These are phyloP conservation scores for Sinohyriopsis cumingii DNA, from an alignment of 2,888 invertebrate species.

Conservation along the genomic window DNA sequence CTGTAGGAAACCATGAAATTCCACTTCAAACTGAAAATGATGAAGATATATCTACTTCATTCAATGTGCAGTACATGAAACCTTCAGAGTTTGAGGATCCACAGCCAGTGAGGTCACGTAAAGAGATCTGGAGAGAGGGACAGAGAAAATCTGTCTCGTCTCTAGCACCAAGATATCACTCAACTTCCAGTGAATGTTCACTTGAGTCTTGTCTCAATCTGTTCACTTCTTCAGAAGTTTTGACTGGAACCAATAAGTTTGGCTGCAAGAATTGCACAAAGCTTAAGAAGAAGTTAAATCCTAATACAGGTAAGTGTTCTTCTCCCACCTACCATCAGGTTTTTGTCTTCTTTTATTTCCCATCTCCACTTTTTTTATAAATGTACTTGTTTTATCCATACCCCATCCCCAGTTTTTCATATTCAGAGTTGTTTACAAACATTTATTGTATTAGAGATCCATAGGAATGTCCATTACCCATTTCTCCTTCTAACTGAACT, in stretches of 20 bases:
- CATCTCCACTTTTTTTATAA: too few relatives aligned
- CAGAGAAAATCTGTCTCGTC: constrained; percentile 38
- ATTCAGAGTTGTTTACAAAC: too few relatives aligned
- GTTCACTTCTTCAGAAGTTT: constrained; percentile 91
- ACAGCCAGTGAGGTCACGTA: constrained; percentile 9
- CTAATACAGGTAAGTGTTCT: constrained; percentile 37
- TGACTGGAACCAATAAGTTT: constrained; percentile 94
- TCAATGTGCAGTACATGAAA: background rate
- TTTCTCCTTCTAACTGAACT: too few relatives aligned
- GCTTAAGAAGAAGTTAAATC: constrained; percentile 42
- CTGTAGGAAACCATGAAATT: too few relatives aligned
- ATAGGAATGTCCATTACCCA: too few relatives aligned
- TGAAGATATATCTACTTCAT: constrained; percentile 3
- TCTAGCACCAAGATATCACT: constrained; percentile 73
- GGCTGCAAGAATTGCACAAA: constrained; percentile 90
- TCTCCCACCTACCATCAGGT: too few relatives aligned
- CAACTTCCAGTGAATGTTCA: constrained; percentile 74
- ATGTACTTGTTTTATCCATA: too few relatives aligned
- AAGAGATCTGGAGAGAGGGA: constrained; percentile 36
- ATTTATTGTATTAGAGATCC: too few relatives aligned
- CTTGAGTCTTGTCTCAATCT: constrained; percentile 91
- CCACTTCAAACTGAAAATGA: background rate
- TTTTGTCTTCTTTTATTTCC: too few relatives aligned
- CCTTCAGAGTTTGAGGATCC: background rate
- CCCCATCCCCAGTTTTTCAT: too few relatives aligned